Conservation (phyloP, 2,797 vertebrate genomes). For the Oreochromis mossambicus region DNA sequence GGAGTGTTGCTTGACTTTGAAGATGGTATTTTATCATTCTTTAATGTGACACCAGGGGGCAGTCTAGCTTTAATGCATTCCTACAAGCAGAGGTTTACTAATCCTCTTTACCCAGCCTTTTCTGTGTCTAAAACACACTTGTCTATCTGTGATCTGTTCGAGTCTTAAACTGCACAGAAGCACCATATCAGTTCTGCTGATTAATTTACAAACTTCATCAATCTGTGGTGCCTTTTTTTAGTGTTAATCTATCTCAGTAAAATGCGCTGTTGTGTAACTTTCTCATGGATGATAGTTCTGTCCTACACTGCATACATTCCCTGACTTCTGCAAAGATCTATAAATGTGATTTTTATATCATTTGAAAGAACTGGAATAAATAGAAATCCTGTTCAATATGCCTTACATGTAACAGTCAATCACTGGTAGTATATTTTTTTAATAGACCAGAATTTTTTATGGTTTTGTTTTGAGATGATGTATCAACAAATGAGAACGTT, state of each 20-base stretch:
- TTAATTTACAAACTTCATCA: not conserved
- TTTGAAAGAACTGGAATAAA: not conserved
- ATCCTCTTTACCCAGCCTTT: slow-evolving; percentile 69
- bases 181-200: not conserved
- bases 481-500: not conserved
- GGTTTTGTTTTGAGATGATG: not conserved
- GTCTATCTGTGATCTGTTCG: slow-evolving; percentile 55
- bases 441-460: not conserved
- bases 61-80: slow-evolving; percentile 70
- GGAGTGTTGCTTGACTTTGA: slow-evolving; percentile 77
- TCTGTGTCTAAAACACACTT: slow-evolving; percentile 68
- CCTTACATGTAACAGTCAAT: not conserved
- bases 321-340: not conserved
- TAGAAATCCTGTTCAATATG: not conserved
- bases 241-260: not conserved
- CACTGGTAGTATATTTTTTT: not conserved
- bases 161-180: not conserved
- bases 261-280: not conserved
- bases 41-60: slow-evolving; percentile 70
- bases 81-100: slow-evolving; percentile 67
- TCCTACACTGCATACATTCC: not conserved
- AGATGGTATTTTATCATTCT: slow-evolving; percentile 76
- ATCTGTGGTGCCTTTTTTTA: slow-evolving; percentile 14
- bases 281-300: not conserved
- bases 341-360: slow-evolving; percentile 8